These are phyloP conservation scores for Reticulitermes speratus DNA, from an alignment of 1,140 invertebrate species.

Conservation along the genomic window DNA sequence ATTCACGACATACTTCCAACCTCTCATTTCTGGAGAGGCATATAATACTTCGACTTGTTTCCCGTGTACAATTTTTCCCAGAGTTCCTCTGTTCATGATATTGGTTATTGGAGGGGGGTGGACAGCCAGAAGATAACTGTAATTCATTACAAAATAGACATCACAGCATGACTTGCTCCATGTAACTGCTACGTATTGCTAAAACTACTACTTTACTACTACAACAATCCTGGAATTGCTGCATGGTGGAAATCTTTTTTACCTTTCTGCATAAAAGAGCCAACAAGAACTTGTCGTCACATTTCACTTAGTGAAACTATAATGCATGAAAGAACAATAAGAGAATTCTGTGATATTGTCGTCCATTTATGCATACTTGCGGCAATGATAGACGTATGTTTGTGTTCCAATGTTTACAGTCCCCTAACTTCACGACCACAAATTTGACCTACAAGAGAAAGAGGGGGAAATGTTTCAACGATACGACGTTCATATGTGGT, in stretches of 20 bases:
- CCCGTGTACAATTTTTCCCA: background rate
- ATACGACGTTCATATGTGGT: constrained; percentile 8
- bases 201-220: background rate
- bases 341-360: background rate
- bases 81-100: background rate
- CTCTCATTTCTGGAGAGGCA: background rate
- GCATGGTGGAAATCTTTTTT: background rate
- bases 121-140: background rate
- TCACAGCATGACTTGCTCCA: constrained; percentile 1
- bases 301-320: background rate
- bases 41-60: background rate
- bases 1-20: background rate
- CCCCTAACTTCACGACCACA: constrained; percentile 23
- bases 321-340: constrained; percentile 5
- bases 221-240: background rate
- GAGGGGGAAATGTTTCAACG: constrained; percentile 17
- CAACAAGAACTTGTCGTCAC: background rate
- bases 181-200: background rate
- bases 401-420: constrained; percentile 27
- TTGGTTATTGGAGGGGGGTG: background rate
- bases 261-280: background rate
- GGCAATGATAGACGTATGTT: background rate
- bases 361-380: constrained; percentile 11
- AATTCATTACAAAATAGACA: background rate
- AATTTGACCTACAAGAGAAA: constrained; percentile 23